These are phyloP conservation scores for Cantharis nigra DNA, from an alignment of 2,888 invertebrate species.

Conservation along the genomic window DNA sequence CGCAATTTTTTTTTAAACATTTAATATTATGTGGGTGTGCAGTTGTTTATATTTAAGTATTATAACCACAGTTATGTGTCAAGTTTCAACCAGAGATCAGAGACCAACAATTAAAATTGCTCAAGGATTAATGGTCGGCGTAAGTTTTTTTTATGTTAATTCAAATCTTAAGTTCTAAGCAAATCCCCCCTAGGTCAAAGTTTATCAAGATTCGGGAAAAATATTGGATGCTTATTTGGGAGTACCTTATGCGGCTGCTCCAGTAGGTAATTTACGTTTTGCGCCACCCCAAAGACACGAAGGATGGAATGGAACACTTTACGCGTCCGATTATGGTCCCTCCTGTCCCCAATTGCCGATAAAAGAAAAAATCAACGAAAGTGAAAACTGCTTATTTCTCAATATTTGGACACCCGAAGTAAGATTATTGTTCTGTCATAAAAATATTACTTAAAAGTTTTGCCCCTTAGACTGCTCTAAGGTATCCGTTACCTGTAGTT, in stretches of 20 bases:
- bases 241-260: slow-evolving; percentile 81
- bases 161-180: not conserved
- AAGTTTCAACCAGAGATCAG: slow-evolving; percentile 30
- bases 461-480: slow-evolving; percentile 39
- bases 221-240: slow-evolving; percentile 74
- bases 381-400: slow-evolving; percentile 87
- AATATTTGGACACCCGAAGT: slow-evolving; percentile 89
- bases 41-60: not conserved
- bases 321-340: slow-evolving; percentile 72
- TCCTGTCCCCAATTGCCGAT: slow-evolving; percentile 67
- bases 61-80: not conserved
- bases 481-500: slow-evolving; percentile 66
- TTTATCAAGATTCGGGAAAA: slow-evolving; percentile 66
- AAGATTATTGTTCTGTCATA: slow-evolving; percentile 16
- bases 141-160: slow-evolving; percentile 50
- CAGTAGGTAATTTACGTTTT: slow-evolving; percentile 75
- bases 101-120: slow-evolving; percentile 59
- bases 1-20: not conserved
- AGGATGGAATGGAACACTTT: slow-evolving; percentile 73
- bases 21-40: not conserved
- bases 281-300: slow-evolving; percentile 70
- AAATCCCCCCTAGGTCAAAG: slow-evolving; percentile 62
- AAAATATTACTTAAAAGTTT: not conserved
- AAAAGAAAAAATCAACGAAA: slow-evolving; percentile 49
- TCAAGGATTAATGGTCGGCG: slow-evolving; percentile 65